Conservation (phyloP, 2,113 vertebrate genomes). For the Odontophorus gujanensis region DNA sequence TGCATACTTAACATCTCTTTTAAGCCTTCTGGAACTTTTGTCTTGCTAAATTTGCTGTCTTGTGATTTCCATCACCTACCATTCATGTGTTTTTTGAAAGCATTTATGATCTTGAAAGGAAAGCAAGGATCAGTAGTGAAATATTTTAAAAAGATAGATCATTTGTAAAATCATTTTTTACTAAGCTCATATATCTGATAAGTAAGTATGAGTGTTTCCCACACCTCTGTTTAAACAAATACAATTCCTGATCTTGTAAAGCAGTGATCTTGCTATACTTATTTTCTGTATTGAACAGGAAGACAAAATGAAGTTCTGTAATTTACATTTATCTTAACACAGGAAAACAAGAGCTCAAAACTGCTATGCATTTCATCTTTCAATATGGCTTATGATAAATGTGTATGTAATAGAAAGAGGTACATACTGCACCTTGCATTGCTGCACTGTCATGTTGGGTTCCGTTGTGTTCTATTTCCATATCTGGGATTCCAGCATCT, state of each 20-base stretch:
- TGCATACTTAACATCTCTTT: background rate
- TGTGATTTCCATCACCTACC: background rate
- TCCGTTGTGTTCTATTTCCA: conserved; percentile 85
- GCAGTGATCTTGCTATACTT: background rate
- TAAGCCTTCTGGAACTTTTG: background rate
- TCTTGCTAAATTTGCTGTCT: background rate
- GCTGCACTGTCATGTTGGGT: conserved; percentile 84
- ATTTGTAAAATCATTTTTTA: background rate
- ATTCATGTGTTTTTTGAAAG: background rate
- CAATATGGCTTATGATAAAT: background rate
- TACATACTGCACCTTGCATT: conserved; percentile 83
- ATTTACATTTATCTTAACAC: background rate
- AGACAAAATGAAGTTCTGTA: background rate
- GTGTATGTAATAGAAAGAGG: background rate
- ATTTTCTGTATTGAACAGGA: background rate
- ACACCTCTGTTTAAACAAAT: background rate
- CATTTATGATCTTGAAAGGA: fast-evolving
- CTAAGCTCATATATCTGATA: background rate
- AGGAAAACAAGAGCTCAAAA: background rate
- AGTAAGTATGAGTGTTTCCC: background rate
- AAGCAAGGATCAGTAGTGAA: background rate
- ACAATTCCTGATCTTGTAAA: background rate
- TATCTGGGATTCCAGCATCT: conserved; percentile 88
- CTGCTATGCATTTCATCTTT: background rate
- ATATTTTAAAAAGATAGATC: background rate